Conservation (phyloP, 2,888 invertebrate species). For the Nomada fabriciana region DNA sequence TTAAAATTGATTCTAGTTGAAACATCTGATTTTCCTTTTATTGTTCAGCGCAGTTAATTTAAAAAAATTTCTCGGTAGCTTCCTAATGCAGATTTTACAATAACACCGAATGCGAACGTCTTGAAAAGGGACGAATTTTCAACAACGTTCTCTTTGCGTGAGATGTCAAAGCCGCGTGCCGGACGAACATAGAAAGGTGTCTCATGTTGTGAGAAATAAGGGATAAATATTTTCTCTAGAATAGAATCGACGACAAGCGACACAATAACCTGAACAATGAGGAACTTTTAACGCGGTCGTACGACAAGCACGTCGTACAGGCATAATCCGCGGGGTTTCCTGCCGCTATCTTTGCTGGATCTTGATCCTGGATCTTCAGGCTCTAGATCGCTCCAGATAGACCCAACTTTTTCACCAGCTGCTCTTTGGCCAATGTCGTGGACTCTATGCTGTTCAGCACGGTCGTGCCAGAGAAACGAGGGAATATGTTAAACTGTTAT, state of each 20-base stretch:
- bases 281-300: conserved; percentile 77
- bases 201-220: conserved; percentile 67
- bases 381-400: conserved; percentile 75
- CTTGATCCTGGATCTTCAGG: conserved; percentile 75
- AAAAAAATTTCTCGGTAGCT: no score
- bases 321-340: conserved; percentile 79
- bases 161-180: not conserved
- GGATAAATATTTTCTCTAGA: conserved; percentile 73
- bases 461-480: conserved; percentile 6
- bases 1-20: no score
- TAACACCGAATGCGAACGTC: not conserved
- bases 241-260: conserved; percentile 74
- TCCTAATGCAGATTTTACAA: no score
- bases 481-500: conserved; percentile 25
- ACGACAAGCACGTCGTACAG: conserved; percentile 70
- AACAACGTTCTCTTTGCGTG: not conserved
- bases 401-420: conserved; percentile 64
- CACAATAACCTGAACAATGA: conserved; percentile 76
- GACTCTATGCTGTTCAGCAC: not conserved
- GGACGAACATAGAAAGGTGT: conserved; percentile 26
- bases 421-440: conserved; percentile 39
- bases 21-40: no score
- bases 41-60: no score
- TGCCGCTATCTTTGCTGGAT: conserved; percentile 74
- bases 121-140: not conserved